phyloP scores from a whole-genome alignment of 2,113 vertebrate species.

The Grammomys dolichurus region DNA sequence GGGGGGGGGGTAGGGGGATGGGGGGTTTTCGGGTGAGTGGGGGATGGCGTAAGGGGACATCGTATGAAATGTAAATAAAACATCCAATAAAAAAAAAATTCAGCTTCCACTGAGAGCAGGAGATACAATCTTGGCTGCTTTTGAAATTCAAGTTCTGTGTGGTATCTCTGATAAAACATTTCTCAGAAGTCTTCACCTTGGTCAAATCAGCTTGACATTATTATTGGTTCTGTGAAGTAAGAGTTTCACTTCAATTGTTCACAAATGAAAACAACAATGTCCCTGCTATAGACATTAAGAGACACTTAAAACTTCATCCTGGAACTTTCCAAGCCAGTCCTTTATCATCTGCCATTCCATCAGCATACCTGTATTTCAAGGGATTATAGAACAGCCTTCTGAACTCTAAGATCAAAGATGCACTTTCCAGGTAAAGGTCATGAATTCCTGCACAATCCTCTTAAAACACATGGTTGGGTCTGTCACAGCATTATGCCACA shows the following conservation, averaged over 20 bases:
- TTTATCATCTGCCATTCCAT: not conserved
- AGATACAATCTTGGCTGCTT: not conserved
- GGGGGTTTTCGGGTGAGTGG: no score
- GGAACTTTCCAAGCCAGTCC: not conserved
- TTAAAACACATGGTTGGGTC: not conserved
- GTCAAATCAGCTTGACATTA: not conserved
- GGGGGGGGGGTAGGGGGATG: no score
- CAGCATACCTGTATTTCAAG: not conserved
- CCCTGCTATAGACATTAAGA: not conserved
- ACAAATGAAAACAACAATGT: not conserved
- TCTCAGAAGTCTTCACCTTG: not conserved
- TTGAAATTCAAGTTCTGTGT: not conserved
- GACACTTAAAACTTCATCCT: not conserved
- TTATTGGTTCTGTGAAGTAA: not conserved
- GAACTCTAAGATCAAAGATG: not conserved
- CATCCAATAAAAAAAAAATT: not conserved
- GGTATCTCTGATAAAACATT: not conserved
- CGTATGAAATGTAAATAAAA: no score
- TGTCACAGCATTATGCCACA: not conserved
- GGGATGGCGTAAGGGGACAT: no score
- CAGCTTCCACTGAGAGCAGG: not conserved
- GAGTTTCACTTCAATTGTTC: not conserved
- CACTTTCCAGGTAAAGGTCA: not conserved
- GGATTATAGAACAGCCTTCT: not conserved
- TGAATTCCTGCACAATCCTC: not conserved